phyloP scores from a whole-genome alignment of 2,888 invertebrate species.

The Epistrophe eligans region DNA sequence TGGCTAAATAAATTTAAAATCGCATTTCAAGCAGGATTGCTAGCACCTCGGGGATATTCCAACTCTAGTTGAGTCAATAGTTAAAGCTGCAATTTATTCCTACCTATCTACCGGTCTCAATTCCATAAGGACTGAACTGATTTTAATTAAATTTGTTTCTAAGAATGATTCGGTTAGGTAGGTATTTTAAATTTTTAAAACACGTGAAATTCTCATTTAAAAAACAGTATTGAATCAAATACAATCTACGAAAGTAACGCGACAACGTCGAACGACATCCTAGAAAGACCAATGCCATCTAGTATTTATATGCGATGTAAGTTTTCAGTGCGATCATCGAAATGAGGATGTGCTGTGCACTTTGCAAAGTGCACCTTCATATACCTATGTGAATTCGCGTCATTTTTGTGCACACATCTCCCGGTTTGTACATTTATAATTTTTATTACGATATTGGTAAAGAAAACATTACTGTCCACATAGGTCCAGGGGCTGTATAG shows the following conservation, averaged over 20 bases:
- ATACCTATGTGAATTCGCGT: conserved; percentile 21
- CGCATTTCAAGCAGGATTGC: no score
- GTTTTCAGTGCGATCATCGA: conserved; percentile 62
- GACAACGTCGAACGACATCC: conserved; percentile 52
- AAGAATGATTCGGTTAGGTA: background rate
- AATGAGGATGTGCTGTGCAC: conserved; percentile 55
- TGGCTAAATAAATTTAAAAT: no score
- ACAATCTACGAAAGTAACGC: conserved; percentile 14
- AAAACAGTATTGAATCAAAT: conserved; percentile 47
- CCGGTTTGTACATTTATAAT: conserved; percentile 66
- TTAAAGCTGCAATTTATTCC: no score
- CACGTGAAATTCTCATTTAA: conserved; percentile 1
- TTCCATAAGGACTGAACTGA: no score
- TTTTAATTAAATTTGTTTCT: no score
- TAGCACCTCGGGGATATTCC: no score
- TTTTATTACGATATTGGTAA: conserved; percentile 68
- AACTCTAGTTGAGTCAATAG: no score
- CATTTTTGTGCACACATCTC: conserved; percentile 45
- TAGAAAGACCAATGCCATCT: conserved; percentile 45
- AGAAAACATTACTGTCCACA: conserved; percentile 31
- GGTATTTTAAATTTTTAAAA: background rate
- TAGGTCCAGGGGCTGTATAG: background rate
- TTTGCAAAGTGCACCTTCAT: conserved; percentile 31
- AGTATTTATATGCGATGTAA: conserved; percentile 8
- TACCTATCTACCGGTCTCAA: no score